These are phyloP conservation scores for Hemithea aestivaria DNA, from an alignment of 2,888 invertebrate species.

Conservation along the genomic window DNA sequence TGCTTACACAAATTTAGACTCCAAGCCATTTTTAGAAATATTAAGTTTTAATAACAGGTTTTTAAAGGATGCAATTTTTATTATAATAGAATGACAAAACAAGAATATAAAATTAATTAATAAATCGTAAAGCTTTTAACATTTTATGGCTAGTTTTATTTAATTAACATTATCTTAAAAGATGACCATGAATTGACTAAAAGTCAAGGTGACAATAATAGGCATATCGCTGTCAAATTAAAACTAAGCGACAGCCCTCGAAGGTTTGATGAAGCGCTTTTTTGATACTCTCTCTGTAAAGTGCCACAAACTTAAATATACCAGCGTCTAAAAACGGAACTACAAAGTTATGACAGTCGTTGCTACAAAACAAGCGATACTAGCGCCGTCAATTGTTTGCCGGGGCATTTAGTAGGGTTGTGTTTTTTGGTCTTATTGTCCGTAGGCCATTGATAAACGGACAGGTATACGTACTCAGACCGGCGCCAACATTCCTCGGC, in stretches of 20 bases:
- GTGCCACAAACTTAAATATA: no score
- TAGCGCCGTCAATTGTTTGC: no score
- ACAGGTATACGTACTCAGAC: slow-evolving; percentile 79
- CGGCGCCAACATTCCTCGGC: slow-evolving; percentile 78
- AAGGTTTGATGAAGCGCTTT: slow-evolving; percentile 75
- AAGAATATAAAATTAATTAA: slow-evolving; percentile 23
- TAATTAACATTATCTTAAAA: no score
- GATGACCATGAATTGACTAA: slow-evolving; percentile 3
- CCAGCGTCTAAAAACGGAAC: no score
- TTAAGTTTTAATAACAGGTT: no score
- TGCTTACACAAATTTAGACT: no score
- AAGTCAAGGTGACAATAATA: slow-evolving; percentile 5
- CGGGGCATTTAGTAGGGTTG: no score
- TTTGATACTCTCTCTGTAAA: slow-evolving; percentile 59
- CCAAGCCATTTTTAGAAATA: no score
- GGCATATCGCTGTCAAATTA: slow-evolving; percentile 11
- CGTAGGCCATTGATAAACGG: slow-evolving; percentile 77
- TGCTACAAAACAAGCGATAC: no score
- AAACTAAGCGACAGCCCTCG: slow-evolving; percentile 62
- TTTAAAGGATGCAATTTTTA: no score
- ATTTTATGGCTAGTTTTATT: not conserved
- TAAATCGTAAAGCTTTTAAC: not conserved
- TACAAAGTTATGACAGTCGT: no score
- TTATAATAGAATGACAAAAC: not conserved
- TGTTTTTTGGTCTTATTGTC: slow-evolving; percentile 67